Evolutionary conservation across 1,140 invertebrate genomes (phyloP), one percentile per base, ranked within the genome.

Genomic region (Phymastichus coffea): DNA sequence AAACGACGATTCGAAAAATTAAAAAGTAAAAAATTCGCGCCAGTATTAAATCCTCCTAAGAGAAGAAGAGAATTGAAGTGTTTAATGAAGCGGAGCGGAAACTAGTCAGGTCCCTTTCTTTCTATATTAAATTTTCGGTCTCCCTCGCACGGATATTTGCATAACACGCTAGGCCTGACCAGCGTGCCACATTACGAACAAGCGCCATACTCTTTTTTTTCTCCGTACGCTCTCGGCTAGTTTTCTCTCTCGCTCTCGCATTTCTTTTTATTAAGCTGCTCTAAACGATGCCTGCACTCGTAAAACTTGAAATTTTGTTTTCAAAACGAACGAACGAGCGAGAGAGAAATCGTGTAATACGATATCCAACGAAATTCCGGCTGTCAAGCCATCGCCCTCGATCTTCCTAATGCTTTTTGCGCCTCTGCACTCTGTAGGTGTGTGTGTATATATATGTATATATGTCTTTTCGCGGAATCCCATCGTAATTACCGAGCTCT

Each of bases 281-380:
- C 63, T 53, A 53, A 65, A 70, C 59, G 65, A 66, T 51, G 62
- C 61, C 59, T 61, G 54, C n/a, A 63, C 52, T 65, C 65, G 63
- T 66, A 63, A 70, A 74, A 67, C 63, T 67, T 66, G 63, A 72
- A 60, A 70, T 71, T 70, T 61, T 74, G 67, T 75, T 76, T 72
- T 73, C 65, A 66, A 75, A 74, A 75, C 69, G 65, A 38, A 53
- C 44, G 43, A 56, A 22, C 28, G 43, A 53, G 46, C 28, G 30
- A 26, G 40, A 40, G 26, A 46, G 53, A 15, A 12, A 12, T 47
- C 47, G 61, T 70, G 72, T 70, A 74, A 73, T 60, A 64, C 57
- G 69, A 75, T 58, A 68, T 55, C n/a, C 20, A 35, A n/a, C 7
- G 56, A 38, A 33, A 8, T 23, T 15, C 19, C 40, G 23, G 14